Evolutionary conservation across 1,140 invertebrate genomes (phyloP).

Genomic region (Mizuhopecten yessoensis): DNA sequence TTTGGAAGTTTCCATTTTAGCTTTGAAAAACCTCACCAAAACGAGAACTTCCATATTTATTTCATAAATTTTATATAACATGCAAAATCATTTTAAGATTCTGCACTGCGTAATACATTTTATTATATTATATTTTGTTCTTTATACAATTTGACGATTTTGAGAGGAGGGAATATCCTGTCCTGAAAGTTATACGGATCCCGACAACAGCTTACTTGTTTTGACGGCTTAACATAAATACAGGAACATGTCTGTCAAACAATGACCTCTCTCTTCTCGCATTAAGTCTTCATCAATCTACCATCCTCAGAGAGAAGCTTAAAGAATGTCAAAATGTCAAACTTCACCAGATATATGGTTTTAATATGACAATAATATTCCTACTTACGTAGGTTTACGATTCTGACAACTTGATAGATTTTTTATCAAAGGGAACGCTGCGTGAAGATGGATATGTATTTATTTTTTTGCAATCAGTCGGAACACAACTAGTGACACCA

Average conservation of each 20-base stretch:
- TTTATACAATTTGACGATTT: not conserved
- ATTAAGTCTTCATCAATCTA: not conserved
- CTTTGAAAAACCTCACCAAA: no score
- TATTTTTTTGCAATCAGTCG: not conserved
- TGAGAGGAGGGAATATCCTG: not conserved
- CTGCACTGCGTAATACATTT: no score
- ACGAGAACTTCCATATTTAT: no score
- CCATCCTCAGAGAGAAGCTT: not conserved
- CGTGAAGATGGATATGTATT: not conserved
- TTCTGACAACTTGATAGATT: not conserved
- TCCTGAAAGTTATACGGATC: not conserved
- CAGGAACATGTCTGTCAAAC: not conserved
- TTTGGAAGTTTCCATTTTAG: no score
- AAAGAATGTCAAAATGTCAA: slow-evolving; percentile 17
- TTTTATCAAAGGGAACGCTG: not conserved
- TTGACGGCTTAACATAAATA: not conserved
- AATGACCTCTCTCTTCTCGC: not conserved
- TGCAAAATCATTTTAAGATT: no score
- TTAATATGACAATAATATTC: slow-evolving; percentile 4
- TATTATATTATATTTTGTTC: no score
- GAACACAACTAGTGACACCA: not conserved
- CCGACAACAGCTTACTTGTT: not conserved
- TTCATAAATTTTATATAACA: no score
- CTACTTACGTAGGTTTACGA: not conserved
- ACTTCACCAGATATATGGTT: not conserved